These are phyloP conservation scores for Lampris incognitus DNA, from an alignment of 2,113 vertebrate genomes.

Conservation along the genomic window DNA sequence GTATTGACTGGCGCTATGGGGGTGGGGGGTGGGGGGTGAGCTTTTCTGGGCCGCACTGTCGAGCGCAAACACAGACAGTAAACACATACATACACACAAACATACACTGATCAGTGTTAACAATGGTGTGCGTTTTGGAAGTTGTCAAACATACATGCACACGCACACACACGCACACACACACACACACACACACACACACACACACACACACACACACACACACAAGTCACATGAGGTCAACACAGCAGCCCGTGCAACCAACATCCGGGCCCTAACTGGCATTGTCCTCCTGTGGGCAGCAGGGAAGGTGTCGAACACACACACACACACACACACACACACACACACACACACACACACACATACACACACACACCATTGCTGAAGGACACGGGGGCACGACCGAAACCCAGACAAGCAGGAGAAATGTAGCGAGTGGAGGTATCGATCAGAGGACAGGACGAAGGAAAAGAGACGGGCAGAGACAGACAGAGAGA, in stretches of 20 bases:
- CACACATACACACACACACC: slow-evolving; percentile 8
- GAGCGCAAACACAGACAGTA: slow-evolving; percentile 3
- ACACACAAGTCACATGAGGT: slow-evolving; percentile 13
- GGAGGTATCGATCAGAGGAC: slow-evolving; percentile 56
- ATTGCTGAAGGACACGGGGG: slow-evolving; percentile 46
- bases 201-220: neutral
- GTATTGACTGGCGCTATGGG: slow-evolving; percentile 64
- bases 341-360: slow-evolving; percentile 1
- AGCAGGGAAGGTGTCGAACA: slow-evolving; percentile 18
- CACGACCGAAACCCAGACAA: slow-evolving; percentile 46
- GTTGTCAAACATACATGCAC: slow-evolving; percentile 20
- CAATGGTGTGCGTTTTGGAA: slow-evolving; percentile 24
- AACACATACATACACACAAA: slow-evolving; percentile 10
- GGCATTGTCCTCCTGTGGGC: slow-evolving; percentile 55
- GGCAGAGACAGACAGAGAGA: slow-evolving; percentile 15
- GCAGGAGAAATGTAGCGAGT: slow-evolving; percentile 43
- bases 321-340: slow-evolving; percentile 12
- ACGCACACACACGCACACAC: slow-evolving; percentile 1
- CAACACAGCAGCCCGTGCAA: slow-evolving; percentile 6
- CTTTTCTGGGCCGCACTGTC: slow-evolving; percentile 32
- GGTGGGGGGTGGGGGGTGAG: slow-evolving; percentile 28
- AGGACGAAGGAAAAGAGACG: slow-evolving; percentile 16
- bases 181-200: no score
- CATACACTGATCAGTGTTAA: slow-evolving; percentile 7
- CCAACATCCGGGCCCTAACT: slow-evolving; percentile 53